These are phyloP conservation scores for Schizopygopsis malacanthus DNA, from an alignment of 2,797 vertebrate species.

Conservation along the genomic window DNA sequence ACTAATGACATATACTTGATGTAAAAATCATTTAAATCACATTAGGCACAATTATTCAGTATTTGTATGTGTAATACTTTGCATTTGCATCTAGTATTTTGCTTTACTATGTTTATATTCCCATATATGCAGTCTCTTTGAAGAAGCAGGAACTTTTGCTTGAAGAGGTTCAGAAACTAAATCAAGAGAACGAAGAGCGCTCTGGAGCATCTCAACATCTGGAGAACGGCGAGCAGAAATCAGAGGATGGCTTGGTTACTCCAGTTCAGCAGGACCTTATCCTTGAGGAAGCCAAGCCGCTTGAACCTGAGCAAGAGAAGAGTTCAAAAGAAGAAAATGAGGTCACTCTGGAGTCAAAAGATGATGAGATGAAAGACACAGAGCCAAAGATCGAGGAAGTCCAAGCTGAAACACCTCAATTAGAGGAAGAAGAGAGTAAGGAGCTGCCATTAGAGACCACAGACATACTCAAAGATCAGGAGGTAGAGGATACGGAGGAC, in stretches of 20 bases:
- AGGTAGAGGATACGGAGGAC: constrained; percentile 53
- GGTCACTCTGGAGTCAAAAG: constrained; percentile 40
- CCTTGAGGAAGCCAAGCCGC: constrained; percentile 61
- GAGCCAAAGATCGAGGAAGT: constrained; percentile 32
- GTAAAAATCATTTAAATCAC: neutral
- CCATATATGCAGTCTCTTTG: constrained; percentile 75
- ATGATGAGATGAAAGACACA: constrained; percentile 43
- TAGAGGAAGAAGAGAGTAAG: constrained; percentile 48
- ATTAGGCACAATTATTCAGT: neutral
- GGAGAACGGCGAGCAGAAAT: constrained; percentile 58
- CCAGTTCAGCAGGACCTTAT: constrained; percentile 62
- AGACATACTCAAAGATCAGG: constrained; percentile 36
- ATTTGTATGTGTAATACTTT: neutral
- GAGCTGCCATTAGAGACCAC: constrained; percentile 39
- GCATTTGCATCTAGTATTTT: neutral
- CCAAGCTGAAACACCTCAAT: constrained; percentile 47
- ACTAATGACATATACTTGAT: neutral
- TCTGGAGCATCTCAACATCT: constrained; percentile 58
- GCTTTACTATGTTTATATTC: constrained; percentile 22
- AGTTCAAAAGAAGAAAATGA: constrained; percentile 41
- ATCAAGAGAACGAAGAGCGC: constrained; percentile 82
- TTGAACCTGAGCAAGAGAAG: constrained; percentile 42
- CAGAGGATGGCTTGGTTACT: constrained; percentile 47
- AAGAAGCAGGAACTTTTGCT: constrained; percentile 78
- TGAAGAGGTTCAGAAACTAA: constrained; percentile 85